A percentile compares a stretch with the other conserved stretches of the same genome.
Conservation (phyloP, 1,140 invertebrate species). For the Zaprionus africanus region DNA sequence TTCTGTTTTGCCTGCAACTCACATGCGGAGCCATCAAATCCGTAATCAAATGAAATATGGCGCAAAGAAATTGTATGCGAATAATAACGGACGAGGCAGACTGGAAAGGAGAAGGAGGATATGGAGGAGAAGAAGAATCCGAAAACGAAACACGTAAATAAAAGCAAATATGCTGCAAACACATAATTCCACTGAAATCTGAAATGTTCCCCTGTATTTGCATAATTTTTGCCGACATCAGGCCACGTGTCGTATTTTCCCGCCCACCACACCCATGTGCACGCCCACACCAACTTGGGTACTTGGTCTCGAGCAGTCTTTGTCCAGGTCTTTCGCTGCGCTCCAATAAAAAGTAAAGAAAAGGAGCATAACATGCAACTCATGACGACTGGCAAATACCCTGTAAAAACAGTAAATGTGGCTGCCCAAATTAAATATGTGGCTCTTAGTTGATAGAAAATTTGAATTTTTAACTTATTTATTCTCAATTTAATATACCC, state of each 20-base stretch:
- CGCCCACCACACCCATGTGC: background rate
- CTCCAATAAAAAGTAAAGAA: background rate
- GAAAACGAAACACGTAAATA: slow-evolving; percentile 28
- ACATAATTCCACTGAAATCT: slow-evolving; percentile 41
- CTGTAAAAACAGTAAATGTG: background rate
- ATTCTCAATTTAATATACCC: too few relatives aligned
- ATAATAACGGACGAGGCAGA: slow-evolving; percentile 10
- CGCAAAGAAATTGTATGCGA: slow-evolving; percentile 3
- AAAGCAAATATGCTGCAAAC: slow-evolving; percentile 44
- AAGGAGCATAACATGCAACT: background rate
- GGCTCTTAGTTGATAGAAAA: too few relatives aligned
- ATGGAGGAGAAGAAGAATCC: background rate
- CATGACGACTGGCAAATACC: background rate
- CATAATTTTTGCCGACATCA: slow-evolving; percentile 42
- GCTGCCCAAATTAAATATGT: background rate
- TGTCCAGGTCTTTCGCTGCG: slow-evolving; percentile 1
- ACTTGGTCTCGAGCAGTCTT: background rate
- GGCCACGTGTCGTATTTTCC: slow-evolving; percentile 30
- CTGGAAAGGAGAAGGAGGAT: background rate
- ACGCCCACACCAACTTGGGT: background rate
- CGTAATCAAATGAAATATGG: slow-evolving; percentile 31
- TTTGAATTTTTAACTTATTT: too few relatives aligned
- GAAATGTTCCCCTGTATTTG: slow-evolving; percentile 38
- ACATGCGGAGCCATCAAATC: slow-evolving; percentile 12
- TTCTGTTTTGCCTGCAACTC: slow-evolving; percentile 1